phyloP scores from a whole-genome alignment of 2,888 invertebrate species.

The Drosophila pseudotakahashii region DNA sequence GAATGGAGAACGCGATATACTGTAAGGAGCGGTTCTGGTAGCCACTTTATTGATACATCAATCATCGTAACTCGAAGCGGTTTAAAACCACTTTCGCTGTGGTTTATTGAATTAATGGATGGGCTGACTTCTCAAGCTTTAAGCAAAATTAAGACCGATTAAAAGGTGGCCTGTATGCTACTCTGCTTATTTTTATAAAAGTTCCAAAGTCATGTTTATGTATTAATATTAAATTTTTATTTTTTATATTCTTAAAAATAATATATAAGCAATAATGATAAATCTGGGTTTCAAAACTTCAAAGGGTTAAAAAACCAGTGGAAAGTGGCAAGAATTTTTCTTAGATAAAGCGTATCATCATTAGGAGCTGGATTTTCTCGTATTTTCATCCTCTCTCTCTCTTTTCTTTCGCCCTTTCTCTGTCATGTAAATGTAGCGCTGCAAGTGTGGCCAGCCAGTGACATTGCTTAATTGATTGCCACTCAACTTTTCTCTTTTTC shows the following conservation, averaged over 20 bases:
- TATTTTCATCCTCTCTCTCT: background rate
- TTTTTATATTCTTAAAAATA: too few species aligned
- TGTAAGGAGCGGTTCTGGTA: conserved; percentile 3
- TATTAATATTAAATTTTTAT: too few species aligned
- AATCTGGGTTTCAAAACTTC: background rate
- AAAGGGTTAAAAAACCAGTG: background rate
- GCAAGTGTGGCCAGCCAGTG: conserved; percentile 22
- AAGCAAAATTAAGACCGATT: background rate
- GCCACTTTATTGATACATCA: conserved; percentile 30
- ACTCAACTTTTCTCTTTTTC: conserved; percentile 4
- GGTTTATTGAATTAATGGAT: conserved; percentile 21
- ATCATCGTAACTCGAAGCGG: conserved; percentile 23
- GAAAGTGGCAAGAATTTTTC: background rate
- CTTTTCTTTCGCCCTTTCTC: background rate
- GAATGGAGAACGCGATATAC: conserved; percentile 9
- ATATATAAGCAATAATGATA: too few species aligned
- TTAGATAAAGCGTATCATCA: background rate
- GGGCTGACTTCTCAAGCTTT: background rate
- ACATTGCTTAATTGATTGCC: conserved; percentile 42
- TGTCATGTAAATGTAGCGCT: conserved; percentile 29
- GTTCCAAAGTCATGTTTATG: too few species aligned
- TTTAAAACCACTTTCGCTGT: conserved; percentile 13
- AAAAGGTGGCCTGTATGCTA: background rate
- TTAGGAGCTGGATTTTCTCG: background rate
- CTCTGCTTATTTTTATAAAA: background rate